These are phyloP conservation scores for Murina feae DNA, from an alignment of 2,113 vertebrate genomes.

Conservation along the genomic window DNA sequence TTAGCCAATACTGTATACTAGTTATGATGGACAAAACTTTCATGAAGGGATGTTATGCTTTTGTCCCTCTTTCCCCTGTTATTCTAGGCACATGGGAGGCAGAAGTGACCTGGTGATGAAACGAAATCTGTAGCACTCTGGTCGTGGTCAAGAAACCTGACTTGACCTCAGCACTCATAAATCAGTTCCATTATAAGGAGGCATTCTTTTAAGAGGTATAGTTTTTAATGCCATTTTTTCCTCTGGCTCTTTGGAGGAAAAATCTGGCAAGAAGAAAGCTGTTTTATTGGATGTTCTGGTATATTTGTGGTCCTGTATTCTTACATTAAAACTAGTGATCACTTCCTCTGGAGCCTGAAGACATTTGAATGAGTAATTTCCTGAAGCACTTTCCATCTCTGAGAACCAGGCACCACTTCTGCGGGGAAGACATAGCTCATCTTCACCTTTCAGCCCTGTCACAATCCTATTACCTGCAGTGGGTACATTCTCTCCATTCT, in stretches of 20 bases:
- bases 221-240: neutral
- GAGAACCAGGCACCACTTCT: neutral
- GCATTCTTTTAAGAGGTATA: neutral
- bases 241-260: neutral
- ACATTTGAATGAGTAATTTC: constrained; percentile 22
- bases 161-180: neutral
- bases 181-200: neutral
- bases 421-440: neutral
- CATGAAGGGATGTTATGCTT: neutral
- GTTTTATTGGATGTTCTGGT: neutral
- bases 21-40: constrained; percentile 18
- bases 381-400: neutral
- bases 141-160: neutral
- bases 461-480: neutral
- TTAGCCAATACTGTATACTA: constrained; percentile 39
- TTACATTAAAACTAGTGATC: neutral
- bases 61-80: neutral
- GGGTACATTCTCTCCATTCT: neutral
- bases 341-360: neutral
- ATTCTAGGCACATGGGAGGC: neutral
- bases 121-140: neutral
- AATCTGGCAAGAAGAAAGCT: neutral
- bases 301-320: neutral
- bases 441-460: neutral
- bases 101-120: neutral